Percentiles rank a stretch among this genome's conserved stretches.
These are phyloP conservation scores for Discoglossus pictus DNA, from an alignment of 2,797 vertebrate genomes.

Conservation along the genomic window DNA sequence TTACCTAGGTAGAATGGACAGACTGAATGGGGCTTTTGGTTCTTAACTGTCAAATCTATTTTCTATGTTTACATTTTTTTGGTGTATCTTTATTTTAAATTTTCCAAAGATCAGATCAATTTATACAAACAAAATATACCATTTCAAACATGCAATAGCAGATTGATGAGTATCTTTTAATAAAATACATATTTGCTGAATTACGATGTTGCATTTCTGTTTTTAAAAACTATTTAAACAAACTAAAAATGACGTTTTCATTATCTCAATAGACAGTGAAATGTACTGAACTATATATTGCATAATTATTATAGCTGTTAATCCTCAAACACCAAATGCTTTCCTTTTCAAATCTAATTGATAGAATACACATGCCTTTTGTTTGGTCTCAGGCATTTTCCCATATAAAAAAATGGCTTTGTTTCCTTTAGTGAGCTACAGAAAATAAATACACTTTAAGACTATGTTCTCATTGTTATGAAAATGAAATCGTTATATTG, in stretches of 20 bases:
- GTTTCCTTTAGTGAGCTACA: slow-evolving; percentile 29
- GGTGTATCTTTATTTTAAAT: no score
- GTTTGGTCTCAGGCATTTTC: slow-evolving; percentile 17
- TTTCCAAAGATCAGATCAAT: no score
- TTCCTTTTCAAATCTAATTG: background rate
- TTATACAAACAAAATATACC: no score
- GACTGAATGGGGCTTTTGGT: no score
- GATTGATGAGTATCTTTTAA: no score
- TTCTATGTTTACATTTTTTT: no score
- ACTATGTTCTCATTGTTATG: slow-evolving; percentile 29
- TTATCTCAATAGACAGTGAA: slow-evolving; percentile 7
- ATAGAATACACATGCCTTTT: background rate
- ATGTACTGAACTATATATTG: background rate
- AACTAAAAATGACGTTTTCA: slow-evolving; percentile 1
- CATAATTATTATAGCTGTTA: slow-evolving; percentile 7
- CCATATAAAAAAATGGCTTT: slow-evolving; percentile 34
- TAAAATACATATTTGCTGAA: no score
- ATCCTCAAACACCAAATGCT: slow-evolving; percentile 1
- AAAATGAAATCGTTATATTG: slow-evolving; percentile 25
- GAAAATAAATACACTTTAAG: slow-evolving; percentile 35
- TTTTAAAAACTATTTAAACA: no score
- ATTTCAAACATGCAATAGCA: no score
- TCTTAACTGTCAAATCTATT: no score
- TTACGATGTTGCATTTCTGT: no score
- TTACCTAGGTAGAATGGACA: no score